Evolutionary conservation across 1,140 invertebrate genomes (phyloP).

Genomic region (Archegozetes longisetosus): DNA sequence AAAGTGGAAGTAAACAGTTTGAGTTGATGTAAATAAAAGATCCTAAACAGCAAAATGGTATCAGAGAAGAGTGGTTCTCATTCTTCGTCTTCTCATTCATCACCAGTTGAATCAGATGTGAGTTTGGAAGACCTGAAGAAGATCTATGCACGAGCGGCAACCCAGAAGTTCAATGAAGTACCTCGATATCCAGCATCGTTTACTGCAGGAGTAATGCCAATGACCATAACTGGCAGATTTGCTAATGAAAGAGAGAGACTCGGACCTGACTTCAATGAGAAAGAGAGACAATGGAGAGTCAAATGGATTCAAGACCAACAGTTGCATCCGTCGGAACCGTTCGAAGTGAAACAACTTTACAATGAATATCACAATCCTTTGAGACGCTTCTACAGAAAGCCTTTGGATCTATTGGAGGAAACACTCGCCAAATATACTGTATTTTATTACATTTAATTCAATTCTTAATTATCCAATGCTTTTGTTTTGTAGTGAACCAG

Average conservation of each 20-base stretch:
- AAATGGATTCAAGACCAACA: slow-evolving; percentile 66
- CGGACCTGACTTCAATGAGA: slow-evolving; percentile 52
- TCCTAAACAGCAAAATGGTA: too few relatives aligned
- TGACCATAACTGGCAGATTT: slow-evolving; percentile 53
- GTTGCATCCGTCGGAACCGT: slow-evolving; percentile 50
- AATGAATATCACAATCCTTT: slow-evolving; percentile 54
- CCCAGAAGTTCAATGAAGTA: background rate
- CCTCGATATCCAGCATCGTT: background rate
- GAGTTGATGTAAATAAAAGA: too few relatives aligned
- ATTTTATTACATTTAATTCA: background rate
- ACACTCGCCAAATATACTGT: background rate
- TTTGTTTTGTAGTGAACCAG: too few relatives aligned
- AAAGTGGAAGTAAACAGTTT: too few relatives aligned
- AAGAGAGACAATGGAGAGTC: slow-evolving; percentile 59
- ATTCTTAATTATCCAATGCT: background rate
- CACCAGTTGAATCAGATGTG: background rate
- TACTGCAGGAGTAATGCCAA: slow-evolving; percentile 34
- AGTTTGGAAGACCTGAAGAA: slow-evolving; percentile 1
- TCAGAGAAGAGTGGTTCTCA: too few relatives aligned
- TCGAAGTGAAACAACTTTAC: slow-evolving; percentile 44
- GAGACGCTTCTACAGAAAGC: slow-evolving; percentile 50
- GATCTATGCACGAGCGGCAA: background rate
- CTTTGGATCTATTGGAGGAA: slow-evolving; percentile 37
- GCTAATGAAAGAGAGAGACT: slow-evolving; percentile 55
- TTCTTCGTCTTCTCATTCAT: background rate